These are phyloP conservation scores for Pionites leucogaster DNA, from an alignment of 2,113 vertebrate species.

Conservation along the genomic window DNA sequence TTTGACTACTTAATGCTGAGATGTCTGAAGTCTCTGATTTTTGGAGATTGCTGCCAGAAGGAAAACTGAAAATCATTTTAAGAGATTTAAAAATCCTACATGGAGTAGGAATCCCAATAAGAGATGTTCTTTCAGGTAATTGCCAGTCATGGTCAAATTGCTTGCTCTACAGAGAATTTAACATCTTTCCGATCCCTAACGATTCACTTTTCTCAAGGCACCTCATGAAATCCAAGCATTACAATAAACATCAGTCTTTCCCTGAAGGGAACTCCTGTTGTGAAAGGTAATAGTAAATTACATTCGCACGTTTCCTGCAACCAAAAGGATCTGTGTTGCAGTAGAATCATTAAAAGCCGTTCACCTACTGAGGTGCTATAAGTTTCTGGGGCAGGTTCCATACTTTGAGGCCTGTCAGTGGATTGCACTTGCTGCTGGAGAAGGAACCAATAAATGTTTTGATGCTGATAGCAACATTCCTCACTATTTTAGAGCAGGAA, in stretches of 20 bases:
- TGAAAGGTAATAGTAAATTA: slow-evolving; percentile 31
- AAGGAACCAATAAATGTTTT: slow-evolving; percentile 59
- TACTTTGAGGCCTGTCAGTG: not conserved
- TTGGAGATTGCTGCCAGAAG: not conserved
- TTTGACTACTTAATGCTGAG: not conserved
- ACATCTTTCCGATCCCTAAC: not conserved
- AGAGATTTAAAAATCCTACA: not conserved
- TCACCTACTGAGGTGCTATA: not conserved
- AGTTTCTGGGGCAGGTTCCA: not conserved
- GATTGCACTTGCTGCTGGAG: not conserved
- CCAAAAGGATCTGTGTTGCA: not conserved
- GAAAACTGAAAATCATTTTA: not conserved
- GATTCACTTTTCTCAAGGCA: slow-evolving; percentile 2
- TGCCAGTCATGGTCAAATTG: not conserved
- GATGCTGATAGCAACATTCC: slow-evolving; percentile 45
- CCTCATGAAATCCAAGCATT: not conserved
- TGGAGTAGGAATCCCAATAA: not conserved
- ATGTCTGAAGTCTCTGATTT: not conserved
- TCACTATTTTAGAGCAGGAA: slow-evolving; percentile 4
- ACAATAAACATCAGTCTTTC: not conserved
- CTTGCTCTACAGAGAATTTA: not conserved
- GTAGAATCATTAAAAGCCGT: not conserved
- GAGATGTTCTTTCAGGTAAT: not conserved
- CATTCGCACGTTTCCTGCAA: slow-evolving; percentile 13
- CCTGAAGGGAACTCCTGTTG: slow-evolving; percentile 41